A percentile compares a stretch with the other conserved stretches of the same genome.
phyloP scores from a whole-genome alignment of 2,888 invertebrate genomes.

The Drosophila emarginata region DNA sequence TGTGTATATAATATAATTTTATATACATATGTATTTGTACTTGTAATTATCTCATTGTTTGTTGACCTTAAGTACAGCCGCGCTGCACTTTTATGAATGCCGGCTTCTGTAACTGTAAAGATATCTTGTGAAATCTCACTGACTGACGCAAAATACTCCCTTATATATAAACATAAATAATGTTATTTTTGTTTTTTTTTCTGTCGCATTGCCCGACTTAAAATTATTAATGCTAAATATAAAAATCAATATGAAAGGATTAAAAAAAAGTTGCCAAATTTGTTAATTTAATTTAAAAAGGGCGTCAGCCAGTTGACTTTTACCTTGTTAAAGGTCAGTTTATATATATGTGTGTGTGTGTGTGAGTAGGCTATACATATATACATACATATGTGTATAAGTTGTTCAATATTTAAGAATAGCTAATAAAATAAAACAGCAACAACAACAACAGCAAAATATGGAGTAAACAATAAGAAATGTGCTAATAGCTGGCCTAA shows the following conservation, averaged over 20 bases:
- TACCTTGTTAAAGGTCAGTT: background rate
- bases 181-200: background rate
- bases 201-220: slow-evolving; percentile 9
- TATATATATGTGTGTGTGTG: background rate
- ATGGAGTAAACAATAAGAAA: slow-evolving; percentile 25
- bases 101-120: slow-evolving; percentile 43
- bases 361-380: background rate
- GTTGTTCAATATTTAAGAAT: slow-evolving; percentile 1
- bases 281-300: background rate
- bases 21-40: slow-evolving; percentile 22
- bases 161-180: no score
- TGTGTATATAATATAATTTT: background rate
- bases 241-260: slow-evolving; percentile 27
- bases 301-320: background rate
- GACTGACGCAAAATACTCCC: slow-evolving; percentile 15
- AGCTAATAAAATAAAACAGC: background rate
- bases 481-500: slow-evolving; percentile 37
- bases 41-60: slow-evolving; percentile 51
- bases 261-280: background rate
- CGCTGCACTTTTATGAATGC: slow-evolving; percentile 58
- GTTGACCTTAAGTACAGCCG: slow-evolving; percentile 57
- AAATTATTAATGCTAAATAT: slow-evolving; percentile 11
- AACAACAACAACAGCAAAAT: slow-evolving; percentile 15
- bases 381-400: background rate
- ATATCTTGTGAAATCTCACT: slow-evolving; percentile 41